Evolutionary conservation across 2,113 vertebrate species (phyloP).

Genomic region (Cervus canadensis): DNA sequence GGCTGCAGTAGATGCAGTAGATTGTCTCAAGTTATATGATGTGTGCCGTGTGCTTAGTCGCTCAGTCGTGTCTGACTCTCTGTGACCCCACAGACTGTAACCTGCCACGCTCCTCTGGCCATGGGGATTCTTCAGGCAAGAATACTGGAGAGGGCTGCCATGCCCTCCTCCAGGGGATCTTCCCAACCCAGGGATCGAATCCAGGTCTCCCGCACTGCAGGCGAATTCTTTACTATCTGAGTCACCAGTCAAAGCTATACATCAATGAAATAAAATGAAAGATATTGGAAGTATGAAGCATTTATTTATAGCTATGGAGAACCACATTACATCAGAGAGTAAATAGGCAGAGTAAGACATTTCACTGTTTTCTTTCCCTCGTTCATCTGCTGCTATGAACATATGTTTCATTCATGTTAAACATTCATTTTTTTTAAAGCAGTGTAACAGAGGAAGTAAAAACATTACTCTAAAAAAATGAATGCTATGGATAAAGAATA

Average conservation of each 20-base stretch:
- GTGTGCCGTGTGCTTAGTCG: background rate
- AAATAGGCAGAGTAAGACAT: background rate
- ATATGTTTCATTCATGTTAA: background rate
- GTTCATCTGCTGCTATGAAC: constrained; percentile 18
- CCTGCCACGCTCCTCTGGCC: background rate
- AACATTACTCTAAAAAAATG: background rate
- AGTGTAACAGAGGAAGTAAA: background rate
- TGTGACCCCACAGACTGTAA: background rate
- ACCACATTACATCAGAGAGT: background rate
- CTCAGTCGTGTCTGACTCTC: background rate
- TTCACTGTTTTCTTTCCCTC: background rate
- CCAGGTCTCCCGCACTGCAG: background rate
- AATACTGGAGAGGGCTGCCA: background rate
- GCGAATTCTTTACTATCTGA: background rate
- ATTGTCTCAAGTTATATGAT: background rate
- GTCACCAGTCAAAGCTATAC: background rate
- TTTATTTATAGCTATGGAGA: background rate
- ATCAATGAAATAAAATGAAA: background rate
- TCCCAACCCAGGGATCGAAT: background rate
- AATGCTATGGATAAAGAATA: background rate
- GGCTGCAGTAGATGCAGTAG: background rate
- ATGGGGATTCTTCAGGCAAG: background rate
- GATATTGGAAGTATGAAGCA: background rate
- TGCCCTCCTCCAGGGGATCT: background rate
- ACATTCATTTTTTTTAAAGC: background rate